These are phyloP conservation scores for Puma concolor DNA, from an alignment of 2,113 vertebrate species.

Conservation along the genomic window DNA sequence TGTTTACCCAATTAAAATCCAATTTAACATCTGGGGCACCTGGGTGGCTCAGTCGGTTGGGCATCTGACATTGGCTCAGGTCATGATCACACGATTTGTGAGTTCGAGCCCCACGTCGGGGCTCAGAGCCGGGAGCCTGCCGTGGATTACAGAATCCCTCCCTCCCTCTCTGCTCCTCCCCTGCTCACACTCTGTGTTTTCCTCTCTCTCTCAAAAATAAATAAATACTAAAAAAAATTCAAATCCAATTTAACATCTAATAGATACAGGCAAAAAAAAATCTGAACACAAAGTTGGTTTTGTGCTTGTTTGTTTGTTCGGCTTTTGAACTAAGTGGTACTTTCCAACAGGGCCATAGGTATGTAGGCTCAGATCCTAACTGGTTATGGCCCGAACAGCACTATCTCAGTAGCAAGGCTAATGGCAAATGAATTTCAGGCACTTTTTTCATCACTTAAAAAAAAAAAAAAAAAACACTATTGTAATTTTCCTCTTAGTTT, in stretches of 20 bases:
- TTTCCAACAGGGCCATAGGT: background rate
- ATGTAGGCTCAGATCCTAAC: background rate
- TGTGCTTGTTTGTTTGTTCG: background rate
- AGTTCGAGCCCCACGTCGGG: no score
- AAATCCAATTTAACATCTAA: background rate
- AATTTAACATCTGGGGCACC: background rate
- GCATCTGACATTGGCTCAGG: no score
- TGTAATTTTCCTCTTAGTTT: constrained; percentile 32
- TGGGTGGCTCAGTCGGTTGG: no score
- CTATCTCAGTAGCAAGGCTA: background rate
- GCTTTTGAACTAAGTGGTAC: background rate
- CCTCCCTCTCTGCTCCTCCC: no score
- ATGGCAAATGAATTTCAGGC: background rate
- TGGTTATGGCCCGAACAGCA: background rate
- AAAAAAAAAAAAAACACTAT: background rate
- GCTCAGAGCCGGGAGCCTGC: no score
- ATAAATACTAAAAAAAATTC: background rate
- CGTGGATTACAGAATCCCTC: no score
- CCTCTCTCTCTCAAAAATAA: no score
- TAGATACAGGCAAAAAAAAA: background rate
- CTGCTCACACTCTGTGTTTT: no score
- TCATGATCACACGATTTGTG: no score
- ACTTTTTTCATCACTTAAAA: constrained; percentile 3
- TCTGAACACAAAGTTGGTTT: background rate
- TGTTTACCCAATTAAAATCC: background rate